A percentile compares a stretch with the other conserved stretches of the same genome.
Evolutionary conservation across 1,140 invertebrate species (phyloP).

Genomic region (Eufriesea mexicana): DNA sequence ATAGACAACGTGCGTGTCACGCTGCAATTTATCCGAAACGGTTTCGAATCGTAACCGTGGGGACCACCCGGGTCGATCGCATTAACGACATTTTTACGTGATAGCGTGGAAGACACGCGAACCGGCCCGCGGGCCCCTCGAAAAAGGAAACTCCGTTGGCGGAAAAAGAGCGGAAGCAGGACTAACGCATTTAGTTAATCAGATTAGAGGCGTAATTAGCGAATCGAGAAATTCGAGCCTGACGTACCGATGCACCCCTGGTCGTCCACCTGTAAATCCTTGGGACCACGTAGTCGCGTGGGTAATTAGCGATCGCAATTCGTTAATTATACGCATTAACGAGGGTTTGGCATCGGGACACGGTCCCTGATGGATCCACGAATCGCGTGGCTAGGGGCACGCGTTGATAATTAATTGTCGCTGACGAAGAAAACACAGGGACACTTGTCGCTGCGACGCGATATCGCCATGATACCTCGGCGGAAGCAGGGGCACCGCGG

Average conservation of each 20-base stretch:
- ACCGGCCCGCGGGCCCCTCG: background rate
- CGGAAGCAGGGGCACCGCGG: conserved; percentile 17
- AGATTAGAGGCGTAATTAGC: conserved; percentile 63
- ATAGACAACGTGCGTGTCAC: conserved; percentile 53
- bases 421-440: conserved; percentile 7
- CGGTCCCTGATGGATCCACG: conserved; percentile 54
- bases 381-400: conserved; percentile 55
- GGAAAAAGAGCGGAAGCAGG: background rate
- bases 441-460: no score
- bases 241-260: background rate
- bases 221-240: conserved; percentile 39
- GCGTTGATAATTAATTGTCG: conserved; percentile 60
- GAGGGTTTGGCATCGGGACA: conserved; percentile 20
- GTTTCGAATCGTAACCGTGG: conserved; percentile 51
- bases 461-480: conserved; percentile 10
- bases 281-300: background rate
- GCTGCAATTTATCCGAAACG: conserved; percentile 65
- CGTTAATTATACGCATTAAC: conserved; percentile 66
- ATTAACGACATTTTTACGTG: conserved; percentile 73
- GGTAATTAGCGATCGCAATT: conserved; percentile 54
- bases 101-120: conserved; percentile 45
- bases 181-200: conserved; percentile 57
- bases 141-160: background rate
- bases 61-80: conserved; percentile 58
- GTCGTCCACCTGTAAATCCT: background rate